Evolutionary conservation across 2,113 vertebrate genomes (phyloP), one percentile per base, ranked within the genome.

Genomic region (Bombycilla garrulus): DNA sequence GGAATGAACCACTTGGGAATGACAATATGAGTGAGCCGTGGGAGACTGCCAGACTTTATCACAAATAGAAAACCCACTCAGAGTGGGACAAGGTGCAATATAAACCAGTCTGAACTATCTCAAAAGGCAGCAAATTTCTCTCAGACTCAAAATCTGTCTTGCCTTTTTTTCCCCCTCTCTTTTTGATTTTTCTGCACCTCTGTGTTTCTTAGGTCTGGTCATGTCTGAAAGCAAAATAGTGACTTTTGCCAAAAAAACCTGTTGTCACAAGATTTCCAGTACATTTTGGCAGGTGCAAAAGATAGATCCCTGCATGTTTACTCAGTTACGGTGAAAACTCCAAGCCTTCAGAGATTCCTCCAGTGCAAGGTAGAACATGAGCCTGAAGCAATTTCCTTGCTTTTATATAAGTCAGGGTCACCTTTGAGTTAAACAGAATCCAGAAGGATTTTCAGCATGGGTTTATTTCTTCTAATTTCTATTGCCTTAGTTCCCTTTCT

Each of bases 271-370:
- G 76, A 93, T 74, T 88, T 86, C 72, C 51, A 83, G 61, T 40
- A 76, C 48, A 15, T 81, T 86, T 81, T 90, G 83, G 51, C 91
- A 93, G 84, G 57, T 87, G 70, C 44, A 89, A 69, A 91, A 88
- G 76, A 48, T 19, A 67, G 60, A 62, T 83, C 36, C 21, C 31
- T 56, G 47, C 60, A 9, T 81, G 64, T 48, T 92, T 77, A 86
- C 45, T 45, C 71, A 77, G 82, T 35, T 36, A 31, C 61, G 88
- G 54, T 21, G 77, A 67, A 76, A 92, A 69, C 36, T 50, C 45
- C 8, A 69, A 64, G 19, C 53, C 50, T 91, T 65, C 65, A 71
- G 69, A 79, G 66, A 89, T 82, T 84, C 77, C 66, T 76, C 25
- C 45, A 23, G 26, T 64, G 76, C 48, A 57, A 85, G 57, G 19